A percentile compares a stretch with the other conserved stretches of the same genome.
Conservation (phyloP, 2,113 vertebrate genomes). For the Aplodontia rufa region DNA sequence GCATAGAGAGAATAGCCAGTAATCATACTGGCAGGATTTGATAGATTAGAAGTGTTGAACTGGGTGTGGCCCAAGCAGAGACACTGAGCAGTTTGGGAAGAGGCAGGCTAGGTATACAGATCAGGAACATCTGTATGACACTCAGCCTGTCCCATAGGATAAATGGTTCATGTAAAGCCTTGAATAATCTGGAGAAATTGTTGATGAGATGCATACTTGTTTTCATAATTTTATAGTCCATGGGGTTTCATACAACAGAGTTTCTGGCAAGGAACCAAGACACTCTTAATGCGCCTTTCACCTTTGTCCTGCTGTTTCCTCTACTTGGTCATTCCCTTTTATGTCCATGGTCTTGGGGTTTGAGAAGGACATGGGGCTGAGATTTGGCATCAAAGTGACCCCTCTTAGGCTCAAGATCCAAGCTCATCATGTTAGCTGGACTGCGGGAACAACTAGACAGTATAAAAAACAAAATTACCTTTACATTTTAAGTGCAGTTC, state of each 20-base stretch:
- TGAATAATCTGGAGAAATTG: background rate
- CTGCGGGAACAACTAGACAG: background rate
- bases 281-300: background rate
- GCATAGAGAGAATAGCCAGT: background rate
- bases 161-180: background rate
- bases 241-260: too few relatives aligned
- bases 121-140: background rate
- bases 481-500: background rate
- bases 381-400: too few relatives aligned
- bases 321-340: background rate
- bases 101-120: background rate
- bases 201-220: background rate
- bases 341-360: background rate
- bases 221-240: too few relatives aligned
- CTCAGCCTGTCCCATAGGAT: background rate
- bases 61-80: background rate
- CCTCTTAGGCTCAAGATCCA: background rate
- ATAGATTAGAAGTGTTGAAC: background rate
- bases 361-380: too few relatives aligned
- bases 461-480: background rate
- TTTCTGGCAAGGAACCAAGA: background rate
- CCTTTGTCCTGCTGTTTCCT: too few relatives aligned
- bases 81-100: background rate
- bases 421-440: background rate
- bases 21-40: background rate